Evolutionary conservation across 2,888 invertebrate species (phyloP).

Genomic region (Cheilosia vernalis): DNA sequence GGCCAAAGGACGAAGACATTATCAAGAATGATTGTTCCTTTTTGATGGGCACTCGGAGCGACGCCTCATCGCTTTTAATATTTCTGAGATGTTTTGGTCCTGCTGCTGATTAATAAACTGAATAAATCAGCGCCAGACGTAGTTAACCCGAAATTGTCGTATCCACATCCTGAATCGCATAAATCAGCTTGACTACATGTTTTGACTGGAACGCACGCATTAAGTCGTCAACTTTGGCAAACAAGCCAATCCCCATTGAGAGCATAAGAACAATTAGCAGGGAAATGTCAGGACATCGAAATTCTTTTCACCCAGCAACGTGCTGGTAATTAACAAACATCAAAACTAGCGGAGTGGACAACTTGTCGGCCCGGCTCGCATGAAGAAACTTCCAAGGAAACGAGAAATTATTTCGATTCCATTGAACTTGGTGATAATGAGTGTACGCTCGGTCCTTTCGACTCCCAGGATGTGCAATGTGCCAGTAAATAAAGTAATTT

Average conservation of each 20-base stretch:
- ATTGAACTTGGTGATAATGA: slow-evolving; percentile 70
- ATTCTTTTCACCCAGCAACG: slow-evolving; percentile 35
- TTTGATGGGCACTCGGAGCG: no score
- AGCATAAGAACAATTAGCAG: slow-evolving; percentile 65
- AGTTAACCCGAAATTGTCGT: not conserved
- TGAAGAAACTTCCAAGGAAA: not conserved
- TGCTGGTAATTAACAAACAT: slow-evolving; percentile 64
- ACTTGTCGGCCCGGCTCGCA: slow-evolving; percentile 14
- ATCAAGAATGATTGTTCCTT: no score
- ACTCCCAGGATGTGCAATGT: slow-evolving; percentile 44
- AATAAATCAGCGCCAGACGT: not conserved
- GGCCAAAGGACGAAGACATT: not conserved
- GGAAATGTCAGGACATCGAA: slow-evolving; percentile 47
- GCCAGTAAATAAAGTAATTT: slow-evolving; percentile 73
- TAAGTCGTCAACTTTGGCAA: slow-evolving; percentile 52
- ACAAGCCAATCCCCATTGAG: slow-evolving; percentile 52
- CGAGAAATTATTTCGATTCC: slow-evolving; percentile 63
- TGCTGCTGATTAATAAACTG: not conserved
- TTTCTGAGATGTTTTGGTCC: not conserved
- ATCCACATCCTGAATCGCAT: not conserved
- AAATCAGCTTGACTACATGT: slow-evolving; percentile 28
- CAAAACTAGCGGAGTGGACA: slow-evolving; percentile 52
- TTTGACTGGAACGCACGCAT: not conserved
- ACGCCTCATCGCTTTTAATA: no score
- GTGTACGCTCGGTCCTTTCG: slow-evolving; percentile 45